phyloP scores from a whole-genome alignment of 1,140 invertebrate species.

The Drosophila nigromelanica region DNA sequence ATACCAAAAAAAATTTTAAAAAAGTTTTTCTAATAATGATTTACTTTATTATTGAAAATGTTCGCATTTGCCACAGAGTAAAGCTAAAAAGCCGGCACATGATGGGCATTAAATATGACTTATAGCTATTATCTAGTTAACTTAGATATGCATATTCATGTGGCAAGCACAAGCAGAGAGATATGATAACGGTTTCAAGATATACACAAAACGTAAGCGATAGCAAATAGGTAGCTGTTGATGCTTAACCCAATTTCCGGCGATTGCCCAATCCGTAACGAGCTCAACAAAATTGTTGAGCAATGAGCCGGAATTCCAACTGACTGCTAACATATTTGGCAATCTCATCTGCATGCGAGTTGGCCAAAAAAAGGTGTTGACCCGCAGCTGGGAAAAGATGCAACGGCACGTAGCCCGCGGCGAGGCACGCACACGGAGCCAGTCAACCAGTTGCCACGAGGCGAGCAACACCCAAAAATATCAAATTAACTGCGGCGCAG shows the following conservation, averaged over 20 bases:
- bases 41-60: too few species aligned
- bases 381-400: constrained; percentile 16
- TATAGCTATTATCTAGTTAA: constrained; percentile 12
- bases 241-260: constrained; percentile 66
- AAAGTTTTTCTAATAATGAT: background rate
- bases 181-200: constrained; percentile 62
- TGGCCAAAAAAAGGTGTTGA: constrained; percentile 59
- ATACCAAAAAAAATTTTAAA: background rate
- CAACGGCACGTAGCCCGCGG: constrained; percentile 32
- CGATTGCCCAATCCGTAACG: constrained; percentile 30
- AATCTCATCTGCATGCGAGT: constrained; percentile 16
- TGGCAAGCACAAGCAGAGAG: background rate
- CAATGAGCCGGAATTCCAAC: constrained; percentile 42
- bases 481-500: constrained; percentile 7
- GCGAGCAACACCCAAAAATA: constrained; percentile 6
- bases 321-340: constrained; percentile 2
- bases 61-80: background rate
- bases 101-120: constrained; percentile 24
- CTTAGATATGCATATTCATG: constrained; percentile 11
- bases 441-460: constrained; percentile 1
- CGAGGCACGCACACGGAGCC: constrained; percentile 26
- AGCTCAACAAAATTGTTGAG: constrained; percentile 17
- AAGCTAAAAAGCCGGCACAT: constrained; percentile 9
- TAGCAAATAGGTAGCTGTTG: constrained; percentile 13
- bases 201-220: constrained; percentile 52